Evolutionary conservation across 2,797 vertebrate species (phyloP), one percentile per base, ranked within the genome.

Genomic region (Pipistrellus pipistrellus): DNA sequence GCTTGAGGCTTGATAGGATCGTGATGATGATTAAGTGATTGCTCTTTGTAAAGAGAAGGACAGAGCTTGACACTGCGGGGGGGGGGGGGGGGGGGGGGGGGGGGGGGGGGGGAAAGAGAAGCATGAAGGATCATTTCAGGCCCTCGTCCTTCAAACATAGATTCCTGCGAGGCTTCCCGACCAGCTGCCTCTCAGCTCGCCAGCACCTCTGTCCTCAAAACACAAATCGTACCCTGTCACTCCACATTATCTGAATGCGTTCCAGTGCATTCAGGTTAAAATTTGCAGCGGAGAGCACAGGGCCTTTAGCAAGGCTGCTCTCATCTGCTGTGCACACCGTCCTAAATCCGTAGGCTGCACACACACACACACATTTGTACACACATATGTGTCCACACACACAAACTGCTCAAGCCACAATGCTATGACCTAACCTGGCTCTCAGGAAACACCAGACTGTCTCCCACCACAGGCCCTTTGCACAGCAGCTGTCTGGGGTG

Each of bases 81-180:
- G 38, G 38, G 38, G 4, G 38, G 41, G 32, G 38, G 9, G 59
- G 4, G 38, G 38, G 38, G 4, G 38, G 4, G 38, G 38, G 38
- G 6, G 38, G 38, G 6, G 6, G 6, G 3, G 1, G 38, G 38
- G 27, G 35, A 38, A 20, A 1, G 2, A 14, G 6, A 23, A 59
- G 18, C 4, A 1, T 20, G 48, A 23, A 18, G 62, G 1, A 0
- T 18, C 32, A 1, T 44, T 13, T 51, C 64, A 38, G 51, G 41
- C 66, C 55, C 44, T 38, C 4, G 2, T 25, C 68, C 57, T 23
- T 53, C 27, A 8, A 41, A 27, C 35, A 44, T 1, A 4, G 53
- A 46, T 51, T 6, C 48, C 86, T 30, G 44, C 8, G 3, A 4
- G 4, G 20, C 15, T 78, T 66, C 69, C 85, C 10, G 46, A 32